A percentile compares a stretch with the other conserved stretches of the same genome.
Evolutionary conservation across 2,888 invertebrate species (phyloP).

Genomic region (Neelides folsomi): DNA sequence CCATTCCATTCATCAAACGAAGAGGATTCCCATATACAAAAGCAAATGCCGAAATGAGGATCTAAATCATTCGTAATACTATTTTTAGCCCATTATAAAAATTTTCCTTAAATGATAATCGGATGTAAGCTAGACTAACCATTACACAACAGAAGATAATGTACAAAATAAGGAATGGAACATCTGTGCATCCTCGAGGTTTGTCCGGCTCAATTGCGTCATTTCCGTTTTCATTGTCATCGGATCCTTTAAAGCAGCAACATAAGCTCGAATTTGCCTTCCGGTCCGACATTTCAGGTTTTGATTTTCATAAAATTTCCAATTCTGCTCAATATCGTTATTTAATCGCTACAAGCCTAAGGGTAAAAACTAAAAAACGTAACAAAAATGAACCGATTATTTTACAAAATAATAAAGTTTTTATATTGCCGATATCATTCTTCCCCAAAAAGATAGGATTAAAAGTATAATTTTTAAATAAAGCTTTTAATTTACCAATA

Average conservation of each 20-base stretch:
- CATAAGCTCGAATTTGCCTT: conserved; percentile 7
- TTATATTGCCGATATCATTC: no score
- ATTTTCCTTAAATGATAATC: neutral
- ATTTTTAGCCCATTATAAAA: neutral
- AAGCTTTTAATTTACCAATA: no score
- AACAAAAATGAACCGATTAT: no score
- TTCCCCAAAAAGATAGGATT: no score
- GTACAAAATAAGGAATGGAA: conserved; percentile 65
- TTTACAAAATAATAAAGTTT: no score
- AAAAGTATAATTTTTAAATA: no score
- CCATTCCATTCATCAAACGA: conserved; percentile 76
- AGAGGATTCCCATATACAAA: conserved; percentile 76
- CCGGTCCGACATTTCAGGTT: neutral
- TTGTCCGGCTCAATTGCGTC: conserved; percentile 12
- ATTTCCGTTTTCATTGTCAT: conserved; percentile 5
- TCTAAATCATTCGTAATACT: conserved; percentile 41
- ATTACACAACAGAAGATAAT: conserved; percentile 68
- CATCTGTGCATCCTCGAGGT: conserved; percentile 61
- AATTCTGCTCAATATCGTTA: neutral
- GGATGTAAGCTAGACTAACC: conserved; percentile 45
- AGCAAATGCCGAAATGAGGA: conserved; percentile 71
- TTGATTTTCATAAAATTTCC: neutral
- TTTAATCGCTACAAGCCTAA: neutral
- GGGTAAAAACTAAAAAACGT: no score
- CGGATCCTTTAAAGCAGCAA: conserved; percentile 11